Base-by-base conservation (phyloP, 2,797 vertebrate species). In the Phalloptychus januarius region DNA sequence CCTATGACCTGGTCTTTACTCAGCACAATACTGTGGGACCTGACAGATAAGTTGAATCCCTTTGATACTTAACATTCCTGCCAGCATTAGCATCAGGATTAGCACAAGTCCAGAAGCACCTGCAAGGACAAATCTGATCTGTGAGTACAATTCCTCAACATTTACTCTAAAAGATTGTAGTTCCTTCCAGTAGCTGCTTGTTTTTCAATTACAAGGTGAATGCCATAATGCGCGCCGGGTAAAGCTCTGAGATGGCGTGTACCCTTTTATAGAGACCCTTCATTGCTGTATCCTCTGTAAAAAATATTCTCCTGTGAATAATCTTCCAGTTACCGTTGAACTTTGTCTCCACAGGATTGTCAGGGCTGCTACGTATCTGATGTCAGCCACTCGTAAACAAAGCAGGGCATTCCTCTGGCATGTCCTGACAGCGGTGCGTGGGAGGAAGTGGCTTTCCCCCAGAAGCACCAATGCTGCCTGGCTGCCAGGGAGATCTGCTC, bases 321-420 rank as follows among this genome's bases (percentile, higher is more conserved):
- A 38, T 11, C 36, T 67, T 38, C 1, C 20, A 67, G 33, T 13
- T n/a, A 13, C 38, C 18, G 25, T 12, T 25, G 2, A 1, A 36
- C 31, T 50, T 25, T 7, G 15, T 56, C 28, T 77, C 8, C 65
- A 36, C 28, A 2, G 45, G 61, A 40, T 16, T 42, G 11, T 38
- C 65, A 18, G 36, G 7, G 63, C 20, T 23, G 54, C 23, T 40
- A 3, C 2, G 38, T n/a, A 46, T 58, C 36, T 79, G 69, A 44
- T 31, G 71, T 8, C 0, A 63, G 67, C n/a, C 50, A 20, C 46
- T 71, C 46, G 5, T 65, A 77, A 76, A 87, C 72, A 78, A 77
- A 84, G 67, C 54, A 16, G 81, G 85, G 90, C 85, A 90, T 93
- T 92, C 91, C 88, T 92, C 70, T 36, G 83, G 71, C 93, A 79